Conservation (phyloP, 2,113 vertebrate genomes). For the Muntiacus reevesi region DNA sequence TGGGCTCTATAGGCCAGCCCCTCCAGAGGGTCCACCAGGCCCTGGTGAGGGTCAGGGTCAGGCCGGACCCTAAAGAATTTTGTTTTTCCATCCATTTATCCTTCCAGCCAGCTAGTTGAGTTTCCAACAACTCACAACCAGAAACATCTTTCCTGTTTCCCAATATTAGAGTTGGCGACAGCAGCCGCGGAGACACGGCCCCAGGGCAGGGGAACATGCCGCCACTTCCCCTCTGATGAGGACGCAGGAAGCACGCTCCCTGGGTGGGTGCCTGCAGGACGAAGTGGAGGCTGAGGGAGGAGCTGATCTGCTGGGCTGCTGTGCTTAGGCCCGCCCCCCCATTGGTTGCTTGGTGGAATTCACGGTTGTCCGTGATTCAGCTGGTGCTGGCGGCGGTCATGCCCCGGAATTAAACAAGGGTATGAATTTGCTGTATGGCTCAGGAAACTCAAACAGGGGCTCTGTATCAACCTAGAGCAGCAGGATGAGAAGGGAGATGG, state of each 20-base stretch:
- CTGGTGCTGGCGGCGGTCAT: not conserved
- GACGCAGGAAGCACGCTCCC: not conserved
- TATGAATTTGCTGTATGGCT: not conserved
- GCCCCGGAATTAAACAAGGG: fast-evolving
- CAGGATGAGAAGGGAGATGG: not conserved
- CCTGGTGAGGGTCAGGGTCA: not conserved
- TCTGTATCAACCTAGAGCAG: not conserved
- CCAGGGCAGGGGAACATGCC: fast-evolving
- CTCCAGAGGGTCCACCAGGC: not conserved
- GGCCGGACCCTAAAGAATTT: not conserved
- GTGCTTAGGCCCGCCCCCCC: not conserved
- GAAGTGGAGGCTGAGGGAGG: not conserved
- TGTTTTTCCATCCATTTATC: not conserved
- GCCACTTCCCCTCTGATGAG: not conserved
- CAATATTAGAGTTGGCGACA: fast-evolving
- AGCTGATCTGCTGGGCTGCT: not conserved
- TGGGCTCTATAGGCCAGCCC: fast-evolving
- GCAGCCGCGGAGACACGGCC: fast-evolving
- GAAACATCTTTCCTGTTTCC: not conserved
- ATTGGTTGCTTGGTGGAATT: fast-evolving
- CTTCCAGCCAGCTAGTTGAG: not conserved
- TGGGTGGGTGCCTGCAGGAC: fast-evolving
- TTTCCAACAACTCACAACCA: not conserved
- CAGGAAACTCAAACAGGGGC: not conserved
- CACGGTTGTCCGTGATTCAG: fast-evolving